Evolutionary conservation across 2,113 vertebrate species (phyloP).

Genomic region (Grammomys surdaster): DNA sequence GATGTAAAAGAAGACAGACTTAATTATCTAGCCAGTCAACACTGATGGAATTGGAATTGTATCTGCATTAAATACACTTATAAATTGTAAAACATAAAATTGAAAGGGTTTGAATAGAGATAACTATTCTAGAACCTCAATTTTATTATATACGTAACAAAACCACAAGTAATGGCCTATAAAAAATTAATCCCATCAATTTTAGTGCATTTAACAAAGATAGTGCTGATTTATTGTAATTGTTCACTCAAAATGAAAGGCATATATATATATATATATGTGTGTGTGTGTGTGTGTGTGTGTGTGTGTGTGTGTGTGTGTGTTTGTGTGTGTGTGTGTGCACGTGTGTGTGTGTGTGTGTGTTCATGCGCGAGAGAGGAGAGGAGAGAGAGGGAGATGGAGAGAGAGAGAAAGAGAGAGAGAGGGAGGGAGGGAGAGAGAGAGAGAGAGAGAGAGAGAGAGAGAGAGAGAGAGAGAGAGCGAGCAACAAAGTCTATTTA

Average conservation of each 20-base stretch:
- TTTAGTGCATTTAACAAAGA: neutral
- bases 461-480: too few relatives aligned
- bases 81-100: neutral
- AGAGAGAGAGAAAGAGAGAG: too few relatives aligned
- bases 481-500: neutral
- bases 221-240: neutral
- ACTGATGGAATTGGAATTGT: neutral
- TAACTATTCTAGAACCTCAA: neutral
- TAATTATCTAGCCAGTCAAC: constrained; percentile 33
- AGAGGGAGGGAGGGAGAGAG: too few relatives aligned
- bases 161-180: neutral
- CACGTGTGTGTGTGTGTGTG: too few relatives aligned
- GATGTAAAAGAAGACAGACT: constrained; percentile 10
- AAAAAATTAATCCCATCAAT: neutral
- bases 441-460: too few relatives aligned
- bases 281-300: too few relatives aligned
- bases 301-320: too few relatives aligned
- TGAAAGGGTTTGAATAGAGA: constrained; percentile 14
- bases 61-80: constrained; percentile 40
- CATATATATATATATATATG: too few relatives aligned
- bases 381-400: too few relatives aligned
- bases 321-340: too few relatives aligned
- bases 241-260: neutral
- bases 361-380: too few relatives aligned
- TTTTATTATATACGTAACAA: neutral